Conservation (phyloP, 2,113 vertebrate genomes). For the Megaptera novaeangliae region DNA sequence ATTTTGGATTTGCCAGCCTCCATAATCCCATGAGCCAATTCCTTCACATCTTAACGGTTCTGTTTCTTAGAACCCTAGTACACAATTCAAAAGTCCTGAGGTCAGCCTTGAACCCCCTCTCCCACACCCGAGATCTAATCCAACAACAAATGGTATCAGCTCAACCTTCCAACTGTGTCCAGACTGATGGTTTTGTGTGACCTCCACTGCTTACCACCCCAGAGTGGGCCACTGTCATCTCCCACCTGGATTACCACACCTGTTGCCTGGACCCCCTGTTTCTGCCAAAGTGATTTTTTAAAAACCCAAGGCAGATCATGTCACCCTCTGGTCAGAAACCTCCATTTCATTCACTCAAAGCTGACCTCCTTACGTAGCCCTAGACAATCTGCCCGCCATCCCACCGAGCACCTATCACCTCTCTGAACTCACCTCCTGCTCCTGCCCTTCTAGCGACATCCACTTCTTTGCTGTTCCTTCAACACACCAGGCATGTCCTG, state of each 20-base stretch:
- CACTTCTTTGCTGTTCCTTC: background rate
- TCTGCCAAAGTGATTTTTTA: background rate
- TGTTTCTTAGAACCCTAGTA: background rate
- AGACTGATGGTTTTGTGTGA: background rate
- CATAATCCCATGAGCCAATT: background rate
- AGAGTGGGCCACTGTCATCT: background rate
- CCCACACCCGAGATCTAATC: background rate
- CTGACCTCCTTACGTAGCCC: background rate
- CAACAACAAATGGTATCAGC: background rate
- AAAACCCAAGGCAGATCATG: background rate
- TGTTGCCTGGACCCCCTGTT: background rate
- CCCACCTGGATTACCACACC: background rate
- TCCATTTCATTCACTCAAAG: background rate
- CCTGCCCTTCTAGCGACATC: background rate
- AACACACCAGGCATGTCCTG: background rate
- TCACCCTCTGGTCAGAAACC: background rate
- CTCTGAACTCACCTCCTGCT: background rate
- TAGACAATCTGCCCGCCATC: rapidly evolving
- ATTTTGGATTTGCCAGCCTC: background rate
- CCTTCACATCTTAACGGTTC: background rate
- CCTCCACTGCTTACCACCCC: no score
- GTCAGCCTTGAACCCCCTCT: background rate
- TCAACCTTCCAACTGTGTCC: background rate
- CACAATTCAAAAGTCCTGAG: background rate
- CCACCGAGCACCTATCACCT: rapidly evolving